phyloP scores from a whole-genome alignment of 2,113 vertebrate species.

The Rhadina sibilatrix region DNA sequence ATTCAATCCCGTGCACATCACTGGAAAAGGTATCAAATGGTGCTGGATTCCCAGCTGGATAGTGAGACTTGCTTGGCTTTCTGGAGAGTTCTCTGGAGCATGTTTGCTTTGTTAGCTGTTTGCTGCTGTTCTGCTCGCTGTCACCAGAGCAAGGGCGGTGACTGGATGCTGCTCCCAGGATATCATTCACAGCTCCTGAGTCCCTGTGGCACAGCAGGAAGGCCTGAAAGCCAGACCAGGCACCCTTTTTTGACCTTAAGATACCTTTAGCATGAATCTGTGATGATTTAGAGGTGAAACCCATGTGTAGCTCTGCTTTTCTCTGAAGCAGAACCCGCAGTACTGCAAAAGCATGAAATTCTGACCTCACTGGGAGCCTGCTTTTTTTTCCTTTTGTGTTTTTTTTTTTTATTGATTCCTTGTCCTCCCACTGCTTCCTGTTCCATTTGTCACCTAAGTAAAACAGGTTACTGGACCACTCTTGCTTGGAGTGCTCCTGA shows the following conservation, averaged over 20 bases:
- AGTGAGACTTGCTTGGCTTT: not conserved
- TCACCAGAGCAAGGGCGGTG: not conserved
- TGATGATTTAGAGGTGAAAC: not conserved
- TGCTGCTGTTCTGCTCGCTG: fast-evolving
- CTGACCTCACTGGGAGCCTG: not conserved
- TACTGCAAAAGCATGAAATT: not conserved
- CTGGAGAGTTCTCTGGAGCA: not conserved
- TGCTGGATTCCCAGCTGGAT: not conserved
- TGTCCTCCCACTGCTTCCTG: not conserved
- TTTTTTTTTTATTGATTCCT: not conserved
- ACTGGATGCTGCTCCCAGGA: not conserved
- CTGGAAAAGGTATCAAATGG: not conserved
- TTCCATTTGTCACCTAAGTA: not conserved
- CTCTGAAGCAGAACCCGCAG: not conserved
- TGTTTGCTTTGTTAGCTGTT: not conserved
- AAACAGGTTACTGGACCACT: slow-evolving; percentile 40
- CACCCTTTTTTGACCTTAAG: not conserved
- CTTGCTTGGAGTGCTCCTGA: slow-evolving; percentile 21
- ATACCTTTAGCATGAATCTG: not conserved
- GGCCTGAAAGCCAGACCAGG: not conserved
- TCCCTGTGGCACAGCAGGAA: not conserved
- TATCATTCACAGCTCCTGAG: not conserved
- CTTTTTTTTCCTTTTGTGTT: not conserved
- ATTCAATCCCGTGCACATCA: not conserved
- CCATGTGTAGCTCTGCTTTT: fast-evolving